These are phyloP conservation scores for Esox niger DNA, from an alignment of 2,113 vertebrate genomes.

Conservation along the genomic window DNA sequence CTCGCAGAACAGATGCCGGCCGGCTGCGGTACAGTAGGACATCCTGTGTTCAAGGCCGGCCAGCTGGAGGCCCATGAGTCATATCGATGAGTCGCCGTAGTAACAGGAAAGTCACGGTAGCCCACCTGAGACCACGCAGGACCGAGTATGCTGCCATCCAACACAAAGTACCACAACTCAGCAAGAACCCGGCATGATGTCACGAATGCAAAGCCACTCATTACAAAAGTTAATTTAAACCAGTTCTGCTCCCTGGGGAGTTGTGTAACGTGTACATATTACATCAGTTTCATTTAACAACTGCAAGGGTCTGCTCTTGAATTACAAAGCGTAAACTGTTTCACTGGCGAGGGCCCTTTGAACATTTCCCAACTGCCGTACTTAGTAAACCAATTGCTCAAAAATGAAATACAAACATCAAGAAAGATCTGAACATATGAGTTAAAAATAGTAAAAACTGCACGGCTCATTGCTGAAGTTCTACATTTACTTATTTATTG, in stretches of 20 bases:
- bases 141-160: constrained; percentile 23
- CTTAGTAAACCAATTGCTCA: neutral
- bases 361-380: neutral
- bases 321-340: neutral
- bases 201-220: too few species aligned
- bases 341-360: neutral
- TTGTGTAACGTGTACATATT: neutral
- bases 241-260: too few species aligned
- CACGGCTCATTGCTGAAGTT: constrained; percentile 32
- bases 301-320: neutral
- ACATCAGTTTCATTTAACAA: neutral
- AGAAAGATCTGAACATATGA: constrained; percentile 27
- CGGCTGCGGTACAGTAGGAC: constrained; percentile 11
- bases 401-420: constrained; percentile 22
- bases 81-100: constrained; percentile 19
- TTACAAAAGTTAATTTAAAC: too few species aligned
- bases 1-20: constrained; percentile 18
- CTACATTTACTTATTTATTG: constrained; percentile 33
- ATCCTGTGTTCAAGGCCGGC: constrained; percentile 19
- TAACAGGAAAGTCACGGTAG: constrained; percentile 35
- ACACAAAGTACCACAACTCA: neutral
- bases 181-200: neutral
- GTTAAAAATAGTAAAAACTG: constrained; percentile 22
- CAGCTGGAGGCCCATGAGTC: constrained; percentile 42
- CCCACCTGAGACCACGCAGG: constrained; percentile 22